Percentiles rank a stretch among this genome's conserved stretches.
phyloP scores from a whole-genome alignment of 2,888 invertebrate genomes.

The Drosophila dives region DNA sequence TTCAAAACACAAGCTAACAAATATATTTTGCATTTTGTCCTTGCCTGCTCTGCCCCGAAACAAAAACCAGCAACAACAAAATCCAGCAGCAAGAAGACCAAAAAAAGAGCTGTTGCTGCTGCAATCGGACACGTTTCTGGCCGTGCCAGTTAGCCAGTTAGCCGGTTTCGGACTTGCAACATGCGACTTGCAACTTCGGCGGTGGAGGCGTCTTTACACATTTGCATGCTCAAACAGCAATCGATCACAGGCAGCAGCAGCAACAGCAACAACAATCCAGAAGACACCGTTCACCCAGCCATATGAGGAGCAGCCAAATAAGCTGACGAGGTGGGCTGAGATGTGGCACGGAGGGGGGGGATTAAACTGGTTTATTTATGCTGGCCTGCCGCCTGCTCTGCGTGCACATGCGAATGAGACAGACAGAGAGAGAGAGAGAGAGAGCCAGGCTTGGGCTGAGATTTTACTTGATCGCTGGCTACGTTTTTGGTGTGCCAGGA shows the following conservation, averaged over 20 bases:
- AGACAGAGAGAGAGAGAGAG: constrained; percentile 5
- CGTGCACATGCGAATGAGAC: constrained; percentile 63
- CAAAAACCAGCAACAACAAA: constrained; percentile 1
- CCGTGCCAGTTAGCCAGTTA: constrained; percentile 68
- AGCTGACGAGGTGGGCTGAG: neutral
- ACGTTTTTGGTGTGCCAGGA: constrained; percentile 61
- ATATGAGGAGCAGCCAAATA: constrained; percentile 46
- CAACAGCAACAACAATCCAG: constrained; percentile 31
- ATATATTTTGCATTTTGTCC: constrained; percentile 79
- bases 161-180: constrained; percentile 64
- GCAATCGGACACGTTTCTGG: constrained; percentile 67
- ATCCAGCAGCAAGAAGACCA: constrained; percentile 21
- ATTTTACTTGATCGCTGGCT: constrained; percentile 55
- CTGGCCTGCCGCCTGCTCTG: constrained; percentile 40
- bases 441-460: constrained; percentile 34
- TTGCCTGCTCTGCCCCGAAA: constrained; percentile 31
- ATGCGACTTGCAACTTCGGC: constrained; percentile 51
- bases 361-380: constrained; percentile 62
- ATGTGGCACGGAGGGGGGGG: neutral
- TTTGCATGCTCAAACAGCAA: constrained; percentile 81
- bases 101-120: constrained; percentile 39
- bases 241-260: constrained; percentile 69
- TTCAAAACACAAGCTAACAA: constrained; percentile 72
- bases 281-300: constrained; percentile 60
- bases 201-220: constrained; percentile 81